Base-by-base conservation (phyloP, 2,888 invertebrate species). In the Carterocephalus palaemon region DNA sequence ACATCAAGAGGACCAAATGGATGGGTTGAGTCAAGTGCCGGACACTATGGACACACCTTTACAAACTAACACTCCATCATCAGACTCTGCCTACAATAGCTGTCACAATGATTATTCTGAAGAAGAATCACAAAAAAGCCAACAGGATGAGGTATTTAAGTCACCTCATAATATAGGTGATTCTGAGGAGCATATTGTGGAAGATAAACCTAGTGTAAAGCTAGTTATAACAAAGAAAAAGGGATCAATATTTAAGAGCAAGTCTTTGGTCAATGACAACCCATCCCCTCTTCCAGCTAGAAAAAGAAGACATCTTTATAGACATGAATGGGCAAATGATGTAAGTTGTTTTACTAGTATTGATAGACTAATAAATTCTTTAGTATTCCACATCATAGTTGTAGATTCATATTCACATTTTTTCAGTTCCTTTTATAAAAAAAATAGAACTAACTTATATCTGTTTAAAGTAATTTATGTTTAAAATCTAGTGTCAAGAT, bases 251-350 rank as follows among this genome's bases (percentile, higher is more conserved):
- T 96, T 96, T 67, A 96, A 96, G 67, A 95, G 95, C 64, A 91
- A 95, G 46, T 92, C 92, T 7, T 75, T 92, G 53, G 90, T 91
- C 8, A 88, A 90, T 54, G 90, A 91, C 54, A 91, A 90, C 59
- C 76, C 83, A 13, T 84, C 84, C 41, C 85, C 89, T 5, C 58
- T 87, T 49, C 89, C 88, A 10, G 91, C 91, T 42, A 81, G 91
- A 51, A 90, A 93, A 62, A 93, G 95, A 74, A 88, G 94, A 34
- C 95, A 94, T 46, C 77, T 95, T 20, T 96, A 96, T 69, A 93
- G 92, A 73, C 96, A 96, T 80, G 95, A 95, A 75, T 96, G 96
- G 95, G 92, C 92, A 53, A 95, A 94, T 68, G 92, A 93, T 65
- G 92, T 88, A 62, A 85, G 87, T 83, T 59, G 8, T 32, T 3